Evolutionary conservation across 2,113 vertebrate genomes (phyloP), one percentile per base, ranked within the genome.

Genomic region (Orientallactaga bullata): DNA sequence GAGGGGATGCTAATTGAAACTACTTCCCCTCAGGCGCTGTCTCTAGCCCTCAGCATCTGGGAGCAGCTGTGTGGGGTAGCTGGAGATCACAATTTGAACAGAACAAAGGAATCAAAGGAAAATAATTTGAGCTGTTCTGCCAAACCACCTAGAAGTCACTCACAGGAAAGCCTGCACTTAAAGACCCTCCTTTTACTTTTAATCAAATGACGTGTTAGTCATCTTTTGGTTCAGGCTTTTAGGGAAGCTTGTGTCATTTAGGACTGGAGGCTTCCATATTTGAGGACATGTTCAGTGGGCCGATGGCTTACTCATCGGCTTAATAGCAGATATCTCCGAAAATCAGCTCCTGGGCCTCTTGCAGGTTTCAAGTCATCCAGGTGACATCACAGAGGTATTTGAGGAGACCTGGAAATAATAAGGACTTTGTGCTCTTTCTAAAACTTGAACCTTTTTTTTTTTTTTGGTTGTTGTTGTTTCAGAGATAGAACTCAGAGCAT

Each of bases 1-100:
- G 87, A 89, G 66, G 81, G 72, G 80, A 66, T 94, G 91, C 81
- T 93, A 88, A 93, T 80, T 94, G 96, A 82, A 85, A 79, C 87
- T 51, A 71, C 28, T 65, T 88, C 18, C 73, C 87, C 20, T 37
- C 17, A 32, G 93, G 91, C 83, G 26, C 71, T 89, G 60, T 78
- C 85, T 83, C 94, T 39, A 63, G 80, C 28, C 51, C 63, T 84
- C 37, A 77, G 10, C 66, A 5, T 78, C 39, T 69, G 60, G 71
- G 51, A 24, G 65, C 76, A 42, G 21, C 47, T 78, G 72, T 24
- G 76, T 65, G 72, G 5, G 16, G 0, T 58, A 35, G 35, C 66
- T 83, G 30, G 17, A 55, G 17, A 39, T 47, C 2, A 10, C 60
- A 68, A 5, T 58, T 77, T 30, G 73, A 85, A 26, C 42, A 85